phyloP scores from a whole-genome alignment of 2,113 vertebrate genomes.

The Trogon surrucura region DNA sequence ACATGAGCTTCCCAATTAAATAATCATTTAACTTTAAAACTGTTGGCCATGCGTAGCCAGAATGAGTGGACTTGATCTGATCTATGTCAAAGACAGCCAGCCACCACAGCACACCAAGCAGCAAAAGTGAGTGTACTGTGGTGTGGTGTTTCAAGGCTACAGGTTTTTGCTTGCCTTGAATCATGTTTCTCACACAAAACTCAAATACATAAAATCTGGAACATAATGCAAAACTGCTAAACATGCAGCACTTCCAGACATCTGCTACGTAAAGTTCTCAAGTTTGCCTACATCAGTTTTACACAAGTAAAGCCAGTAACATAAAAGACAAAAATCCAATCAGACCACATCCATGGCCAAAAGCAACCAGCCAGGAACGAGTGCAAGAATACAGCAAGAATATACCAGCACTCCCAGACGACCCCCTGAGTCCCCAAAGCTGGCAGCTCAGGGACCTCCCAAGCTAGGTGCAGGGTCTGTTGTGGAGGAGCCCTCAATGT shows the following conservation, averaged over 20 bases:
- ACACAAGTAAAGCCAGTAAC: background rate
- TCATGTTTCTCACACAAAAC: background rate
- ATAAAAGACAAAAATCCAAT: background rate
- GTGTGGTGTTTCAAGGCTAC: background rate
- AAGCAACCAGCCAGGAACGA: background rate
- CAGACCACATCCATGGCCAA: fast-evolving
- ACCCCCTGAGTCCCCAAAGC: background rate
- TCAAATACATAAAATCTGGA: background rate
- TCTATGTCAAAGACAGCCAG: background rate
- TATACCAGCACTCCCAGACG: background rate
- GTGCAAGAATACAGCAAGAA: background rate
- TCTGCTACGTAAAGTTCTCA: background rate
- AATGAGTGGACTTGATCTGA: slow-evolving; percentile 29
- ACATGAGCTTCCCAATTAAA: background rate
- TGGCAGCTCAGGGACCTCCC: background rate
- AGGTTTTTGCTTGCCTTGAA: background rate
- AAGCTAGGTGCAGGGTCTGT: no score
- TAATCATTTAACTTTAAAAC: background rate
- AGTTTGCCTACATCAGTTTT: background rate
- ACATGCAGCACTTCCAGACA: background rate
- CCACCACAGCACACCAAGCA: background rate
- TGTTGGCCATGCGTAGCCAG: slow-evolving; percentile 53
- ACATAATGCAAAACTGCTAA: background rate
- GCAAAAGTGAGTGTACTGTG: background rate
- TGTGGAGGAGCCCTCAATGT: fast-evolving